Conservation (phyloP, 1,140 invertebrate genomes). For the Planococcus citri region DNA sequence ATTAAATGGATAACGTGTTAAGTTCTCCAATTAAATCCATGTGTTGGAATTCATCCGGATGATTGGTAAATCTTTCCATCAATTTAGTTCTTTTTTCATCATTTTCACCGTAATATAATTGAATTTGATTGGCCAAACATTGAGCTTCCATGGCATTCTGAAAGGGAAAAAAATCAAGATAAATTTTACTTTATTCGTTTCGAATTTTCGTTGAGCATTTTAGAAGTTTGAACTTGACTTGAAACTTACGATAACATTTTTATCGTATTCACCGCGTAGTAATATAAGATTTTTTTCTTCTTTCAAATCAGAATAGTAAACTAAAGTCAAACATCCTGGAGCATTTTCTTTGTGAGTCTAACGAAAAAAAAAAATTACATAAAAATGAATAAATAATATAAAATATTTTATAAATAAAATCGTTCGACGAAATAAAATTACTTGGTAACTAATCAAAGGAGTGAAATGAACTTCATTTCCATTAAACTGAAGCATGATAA, state of each 20-base stretch:
- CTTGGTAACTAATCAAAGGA: constrained; percentile 68
- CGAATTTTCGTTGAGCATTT: no score
- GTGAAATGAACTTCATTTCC: constrained; percentile 72
- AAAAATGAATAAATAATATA: not conserved
- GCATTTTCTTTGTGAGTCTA: constrained; percentile 76
- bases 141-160: constrained; percentile 64
- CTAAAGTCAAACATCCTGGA: constrained; percentile 71
- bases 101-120: constrained; percentile 65
- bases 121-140: constrained; percentile 71
- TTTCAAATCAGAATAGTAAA: constrained; percentile 67
- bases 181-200: no score
- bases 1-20: constrained; percentile 49
- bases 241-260: constrained; percentile 37
- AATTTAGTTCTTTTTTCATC: constrained; percentile 48
- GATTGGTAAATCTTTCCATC: constrained; percentile 54
- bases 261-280: constrained; percentile 80
- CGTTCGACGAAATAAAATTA: not conserved
- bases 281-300: constrained; percentile 65
- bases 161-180: no score
- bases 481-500: constrained; percentile 65
- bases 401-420: not conserved
- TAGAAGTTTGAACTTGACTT: not conserved
- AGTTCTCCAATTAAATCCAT: constrained; percentile 69
- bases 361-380: not conserved
- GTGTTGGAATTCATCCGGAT: constrained; percentile 64